phyloP scores from a whole-genome alignment of 2,113 vertebrate genomes.

The Uropsilus gracilis region DNA sequence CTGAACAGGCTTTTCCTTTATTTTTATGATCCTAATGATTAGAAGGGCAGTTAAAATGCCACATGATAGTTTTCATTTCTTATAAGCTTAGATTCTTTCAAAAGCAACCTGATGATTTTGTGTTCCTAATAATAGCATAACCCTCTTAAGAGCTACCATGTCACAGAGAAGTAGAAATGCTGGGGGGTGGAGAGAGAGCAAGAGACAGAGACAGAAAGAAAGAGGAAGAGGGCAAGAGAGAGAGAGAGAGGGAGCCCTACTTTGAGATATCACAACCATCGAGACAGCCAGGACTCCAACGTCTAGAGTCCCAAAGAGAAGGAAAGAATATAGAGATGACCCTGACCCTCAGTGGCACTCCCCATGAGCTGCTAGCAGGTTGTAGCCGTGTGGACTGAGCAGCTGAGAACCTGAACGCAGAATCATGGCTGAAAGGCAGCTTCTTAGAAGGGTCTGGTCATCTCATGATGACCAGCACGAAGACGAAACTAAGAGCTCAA shows the following conservation, averaged over 20 bases:
- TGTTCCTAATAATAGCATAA: neutral
- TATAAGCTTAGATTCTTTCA: neutral
- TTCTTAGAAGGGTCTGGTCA: neutral
- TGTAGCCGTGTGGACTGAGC: neutral
- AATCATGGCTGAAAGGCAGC: neutral
- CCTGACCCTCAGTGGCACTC: accelerated
- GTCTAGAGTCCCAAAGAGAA: neutral
- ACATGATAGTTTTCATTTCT: neutral
- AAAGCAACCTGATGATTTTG: neutral
- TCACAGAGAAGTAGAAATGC: neutral
- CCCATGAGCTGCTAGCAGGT: neutral
- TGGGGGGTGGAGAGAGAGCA: too few species aligned
- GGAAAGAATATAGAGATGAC: neutral
- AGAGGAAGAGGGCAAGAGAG: too few species aligned
- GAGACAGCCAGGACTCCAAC: neutral
- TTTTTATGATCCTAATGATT: neutral
- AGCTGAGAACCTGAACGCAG: neutral
- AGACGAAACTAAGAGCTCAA: neutral
- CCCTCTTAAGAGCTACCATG: neutral
- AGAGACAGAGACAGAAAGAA: too few species aligned
- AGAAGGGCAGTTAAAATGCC: neutral
- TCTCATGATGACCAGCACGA: neutral
- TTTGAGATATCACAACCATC: neutral
- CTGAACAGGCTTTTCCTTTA: neutral
- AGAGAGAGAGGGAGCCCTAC: neutral